Evolutionary conservation across 1,140 invertebrate genomes (phyloP).

Genomic region (Bathynomus jamesi): DNA sequence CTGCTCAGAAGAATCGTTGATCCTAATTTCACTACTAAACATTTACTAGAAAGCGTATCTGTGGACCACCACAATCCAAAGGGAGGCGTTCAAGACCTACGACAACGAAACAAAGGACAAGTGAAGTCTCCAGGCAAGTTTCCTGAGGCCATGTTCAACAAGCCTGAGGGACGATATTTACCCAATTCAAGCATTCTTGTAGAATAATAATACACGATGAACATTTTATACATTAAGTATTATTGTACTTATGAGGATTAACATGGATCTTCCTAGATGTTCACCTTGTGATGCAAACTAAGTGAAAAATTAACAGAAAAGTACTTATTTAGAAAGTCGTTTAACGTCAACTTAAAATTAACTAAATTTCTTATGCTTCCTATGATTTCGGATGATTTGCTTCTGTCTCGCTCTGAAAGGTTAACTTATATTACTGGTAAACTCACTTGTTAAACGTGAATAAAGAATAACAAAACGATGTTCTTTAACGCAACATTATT

Average conservation of each 20-base stretch:
- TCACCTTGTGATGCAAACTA: no score
- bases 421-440: not conserved
- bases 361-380: not conserved
- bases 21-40: conserved; percentile 5
- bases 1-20: conserved; percentile 7
- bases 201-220: conserved; percentile 4
- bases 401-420: not conserved
- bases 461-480: not conserved
- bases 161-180: not conserved
- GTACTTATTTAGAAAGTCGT: not conserved
- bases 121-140: conserved; percentile 16
- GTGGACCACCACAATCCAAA: conserved; percentile 8
- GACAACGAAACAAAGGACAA: conserved; percentile 11
- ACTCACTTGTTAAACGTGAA: not conserved
- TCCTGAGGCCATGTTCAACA: conserved; percentile 9
- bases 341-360: not conserved
- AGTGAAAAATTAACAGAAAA: no score
- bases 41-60: conserved; percentile 9
- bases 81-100: conserved; percentile 4
- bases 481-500: conserved; percentile 6
- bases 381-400: no score
- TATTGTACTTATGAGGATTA: no score
- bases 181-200: conserved; percentile 14
- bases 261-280: no score
- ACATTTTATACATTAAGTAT: no score